Base-by-base conservation (phyloP, 2,888 invertebrate species). In the Podotricha telesiphe region DNA sequence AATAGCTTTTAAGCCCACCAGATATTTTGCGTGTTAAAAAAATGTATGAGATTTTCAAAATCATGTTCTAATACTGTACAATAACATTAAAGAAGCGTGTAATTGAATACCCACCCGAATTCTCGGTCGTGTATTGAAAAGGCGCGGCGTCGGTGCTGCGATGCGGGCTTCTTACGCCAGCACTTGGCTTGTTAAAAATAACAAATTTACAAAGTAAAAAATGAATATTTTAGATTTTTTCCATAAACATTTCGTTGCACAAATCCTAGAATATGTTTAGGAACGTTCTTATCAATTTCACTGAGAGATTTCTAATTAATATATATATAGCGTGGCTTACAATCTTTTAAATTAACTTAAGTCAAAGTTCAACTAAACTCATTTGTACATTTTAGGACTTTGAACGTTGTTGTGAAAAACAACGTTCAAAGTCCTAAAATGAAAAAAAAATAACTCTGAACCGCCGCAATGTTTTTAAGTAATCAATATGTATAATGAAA, bases 401-500 rank as follows among this genome's bases (percentile, higher is more conserved):
- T n/a, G n/a, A n/a, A n/a, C n/a, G n/a, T n/a, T n/a, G n/a, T n/a
- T n/a, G n/a, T n/a, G n/a, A n/a, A n/a, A n/a, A n/a, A n/a, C n/a
- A n/a, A n/a, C n/a, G n/a, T n/a, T n/a, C n/a, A n/a, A n/a, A n/a
- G n/a, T n/a, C n/a, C n/a, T n/a, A n/a, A n/a, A n/a, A n/a, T n/a
- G n/a, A n/a, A n/a, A n/a, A n/a, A n/a, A n/a, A n/a, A n/a, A n/a
- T n/a, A 28, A 28, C 28, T 28, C 28, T 28, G 28, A 28, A 28
- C 28, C 28, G 28, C 6, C 2, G 28, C 6, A 11, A 20, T 19
- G 11, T 19, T 50, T 50, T 20, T 11, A 13, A 20, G 6, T 22
- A 17, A 42, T 51, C 51, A 22, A 63, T 53, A 66, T 48, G 17
- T 65, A 55, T 65, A 66, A 56, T 59, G 82, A 78, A 82, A 80